phyloP scores from a whole-genome alignment of 1,140 invertebrate genomes.

The Papilio dardanus region DNA sequence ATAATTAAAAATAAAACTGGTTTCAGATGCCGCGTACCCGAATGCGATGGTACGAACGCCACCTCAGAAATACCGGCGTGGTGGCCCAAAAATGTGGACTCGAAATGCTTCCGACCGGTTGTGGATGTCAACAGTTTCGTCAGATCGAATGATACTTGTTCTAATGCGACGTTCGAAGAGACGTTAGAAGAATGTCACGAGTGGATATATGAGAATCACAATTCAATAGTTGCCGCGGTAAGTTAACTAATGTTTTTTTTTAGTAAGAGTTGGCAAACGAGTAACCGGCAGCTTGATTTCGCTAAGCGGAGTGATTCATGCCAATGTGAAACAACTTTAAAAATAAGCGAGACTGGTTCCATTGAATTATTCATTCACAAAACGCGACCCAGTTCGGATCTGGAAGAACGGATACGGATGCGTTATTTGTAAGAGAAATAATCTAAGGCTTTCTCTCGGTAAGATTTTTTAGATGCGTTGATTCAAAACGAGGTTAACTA shows the following conservation, averaged over 20 bases:
- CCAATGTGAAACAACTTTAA: background rate
- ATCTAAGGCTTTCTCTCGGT: background rate
- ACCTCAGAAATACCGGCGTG: slow-evolving; percentile 54
- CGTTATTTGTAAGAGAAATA: background rate
- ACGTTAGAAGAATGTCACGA: slow-evolving; percentile 59
- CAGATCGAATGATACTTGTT: slow-evolving; percentile 52
- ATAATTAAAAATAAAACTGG: slow-evolving; percentile 14
- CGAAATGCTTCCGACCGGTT: slow-evolving; percentile 62
- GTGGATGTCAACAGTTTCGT: slow-evolving; percentile 48
- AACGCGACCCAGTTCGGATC: background rate
- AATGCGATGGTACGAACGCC: slow-evolving; percentile 57
- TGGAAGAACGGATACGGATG: background rate
- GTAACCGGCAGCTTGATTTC: too few species aligned
- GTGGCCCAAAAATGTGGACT: slow-evolving; percentile 62
- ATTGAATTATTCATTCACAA: background rate
- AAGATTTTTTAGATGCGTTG: background rate
- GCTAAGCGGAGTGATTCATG: too few species aligned
- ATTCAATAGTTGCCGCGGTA: slow-evolving; percentile 67
- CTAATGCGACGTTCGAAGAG: slow-evolving; percentile 55
- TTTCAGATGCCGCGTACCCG: slow-evolving; percentile 65
- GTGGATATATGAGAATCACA: slow-evolving; percentile 66
- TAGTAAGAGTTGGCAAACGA: too few species aligned
- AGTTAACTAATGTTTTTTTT: slow-evolving; percentile 25
- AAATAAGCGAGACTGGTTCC: background rate
- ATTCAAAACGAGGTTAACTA: background rate